Conservation (phyloP, 2,113 vertebrate species). For the Limanda limanda region DNA sequence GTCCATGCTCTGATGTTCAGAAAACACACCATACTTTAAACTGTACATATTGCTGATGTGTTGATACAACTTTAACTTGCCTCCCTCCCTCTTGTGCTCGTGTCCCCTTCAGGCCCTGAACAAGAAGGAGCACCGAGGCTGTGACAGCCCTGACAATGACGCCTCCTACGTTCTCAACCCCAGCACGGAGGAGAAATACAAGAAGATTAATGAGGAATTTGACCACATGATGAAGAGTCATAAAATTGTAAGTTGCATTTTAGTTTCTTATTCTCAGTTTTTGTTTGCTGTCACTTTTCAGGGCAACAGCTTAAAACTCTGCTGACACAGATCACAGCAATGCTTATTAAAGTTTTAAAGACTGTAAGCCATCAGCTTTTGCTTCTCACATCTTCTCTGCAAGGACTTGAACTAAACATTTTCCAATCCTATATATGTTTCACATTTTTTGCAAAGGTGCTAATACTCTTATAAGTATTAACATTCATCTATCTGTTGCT, state of each 20-base stretch:
- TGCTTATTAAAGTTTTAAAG: background rate
- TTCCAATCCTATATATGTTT: background rate
- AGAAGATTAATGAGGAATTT: conserved; percentile 99
- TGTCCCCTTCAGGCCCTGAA: conserved; percentile 91
- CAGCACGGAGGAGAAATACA: conserved; percentile 98
- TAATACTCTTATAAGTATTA: background rate
- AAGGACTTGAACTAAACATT: background rate
- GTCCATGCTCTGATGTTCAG: no score
- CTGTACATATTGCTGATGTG: background rate
- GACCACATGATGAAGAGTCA: conserved; percentile 99
- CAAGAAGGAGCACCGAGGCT: conserved; percentile 98
- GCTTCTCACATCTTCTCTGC: background rate
- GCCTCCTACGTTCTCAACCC: conserved; percentile 94
- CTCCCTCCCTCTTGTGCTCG: background rate
- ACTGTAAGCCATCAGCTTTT: background rate
- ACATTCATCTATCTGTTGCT: background rate
- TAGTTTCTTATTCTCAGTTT: background rate
- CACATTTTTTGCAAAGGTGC: background rate
- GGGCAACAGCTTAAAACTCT: background rate
- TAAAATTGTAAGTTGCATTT: conserved; percentile 87
- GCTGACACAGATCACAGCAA: background rate
- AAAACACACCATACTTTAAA: no score
- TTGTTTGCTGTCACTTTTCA: background rate
- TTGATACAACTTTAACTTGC: background rate
- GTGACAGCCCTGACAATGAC: conserved; percentile 95